Conservation (phyloP, 1,140 invertebrate species). For the Amphibalanus amphitrite region DNA sequence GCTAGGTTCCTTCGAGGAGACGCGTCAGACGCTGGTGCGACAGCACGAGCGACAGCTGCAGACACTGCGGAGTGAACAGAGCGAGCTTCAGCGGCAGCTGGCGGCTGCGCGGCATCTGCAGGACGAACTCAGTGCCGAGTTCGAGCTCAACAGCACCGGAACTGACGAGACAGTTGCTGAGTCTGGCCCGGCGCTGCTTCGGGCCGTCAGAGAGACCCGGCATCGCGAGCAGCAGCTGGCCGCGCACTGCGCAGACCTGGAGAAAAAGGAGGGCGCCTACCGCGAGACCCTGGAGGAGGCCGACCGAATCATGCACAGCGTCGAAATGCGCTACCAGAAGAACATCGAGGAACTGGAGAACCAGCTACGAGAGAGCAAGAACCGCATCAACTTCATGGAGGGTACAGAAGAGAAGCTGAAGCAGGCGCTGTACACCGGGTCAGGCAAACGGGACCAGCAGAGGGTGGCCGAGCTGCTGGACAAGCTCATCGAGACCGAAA, state of each 20-base stretch:
- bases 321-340: constrained; percentile 43
- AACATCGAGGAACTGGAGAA: constrained; percentile 26
- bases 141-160: not conserved
- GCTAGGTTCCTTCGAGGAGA: no score
- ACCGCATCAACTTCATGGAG: not conserved
- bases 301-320: constrained; percentile 49
- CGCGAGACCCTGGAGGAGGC: constrained; percentile 51
- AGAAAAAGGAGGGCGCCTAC: constrained; percentile 38
- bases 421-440: no score
- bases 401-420: not conserved
- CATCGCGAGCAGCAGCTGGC: not conserved
- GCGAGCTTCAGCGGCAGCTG: not conserved
- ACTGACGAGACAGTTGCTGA: not conserved
- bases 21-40: no score
- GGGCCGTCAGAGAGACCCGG: not conserved
- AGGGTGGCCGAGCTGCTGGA: constrained; percentile 21
- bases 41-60: not conserved
- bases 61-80: not conserved
- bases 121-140: not conserved
- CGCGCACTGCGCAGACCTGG: not conserved
- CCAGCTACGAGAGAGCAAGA: constrained; percentile 16
- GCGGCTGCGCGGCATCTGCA: not conserved
- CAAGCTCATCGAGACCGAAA: constrained; percentile 21
- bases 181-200: not conserved
- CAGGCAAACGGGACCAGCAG: constrained; percentile 3